phyloP scores from a whole-genome alignment of 30 jellyfish, hydroid and myxozoan genomes.

The Aurelia coerulea region DNA sequence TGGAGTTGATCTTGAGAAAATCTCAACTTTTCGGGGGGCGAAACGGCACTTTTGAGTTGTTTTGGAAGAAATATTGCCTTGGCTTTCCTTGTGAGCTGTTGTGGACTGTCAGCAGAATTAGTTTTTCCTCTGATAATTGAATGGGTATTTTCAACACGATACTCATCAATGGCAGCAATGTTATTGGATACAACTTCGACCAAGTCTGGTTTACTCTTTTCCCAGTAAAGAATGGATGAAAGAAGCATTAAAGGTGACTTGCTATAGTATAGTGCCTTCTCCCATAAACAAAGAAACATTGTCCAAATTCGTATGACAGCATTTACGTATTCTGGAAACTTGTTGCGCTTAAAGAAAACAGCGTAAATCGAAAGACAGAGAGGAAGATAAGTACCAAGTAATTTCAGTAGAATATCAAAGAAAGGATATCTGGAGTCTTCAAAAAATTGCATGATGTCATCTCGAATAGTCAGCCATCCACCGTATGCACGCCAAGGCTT shows the following conservation, averaged over 20 bases:
- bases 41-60: neutral
- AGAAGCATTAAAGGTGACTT: too few species aligned
- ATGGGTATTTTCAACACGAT: too few species aligned
- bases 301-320: neutral
- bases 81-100: too few species aligned
- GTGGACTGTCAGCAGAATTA: too few species aligned
- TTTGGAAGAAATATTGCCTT: neutral
- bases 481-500: neutral
- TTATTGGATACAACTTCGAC: too few species aligned
- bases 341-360: neutral
- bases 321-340: neutral
- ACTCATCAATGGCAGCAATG: too few species aligned
- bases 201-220: too few species aligned
- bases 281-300: neutral
- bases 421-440: neutral
- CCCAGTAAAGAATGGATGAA: too few species aligned
- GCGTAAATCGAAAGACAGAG: neutral
- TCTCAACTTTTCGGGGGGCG: neutral
- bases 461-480: neutral
- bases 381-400: neutral
- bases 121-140: too few species aligned
- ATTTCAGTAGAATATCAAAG: neutral
- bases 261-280: neutral
- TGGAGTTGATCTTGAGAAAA: neutral
- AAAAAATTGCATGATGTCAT: neutral